phyloP scores from a whole-genome alignment of 1,140 invertebrate genomes.

The Euglossa dilemma region DNA sequence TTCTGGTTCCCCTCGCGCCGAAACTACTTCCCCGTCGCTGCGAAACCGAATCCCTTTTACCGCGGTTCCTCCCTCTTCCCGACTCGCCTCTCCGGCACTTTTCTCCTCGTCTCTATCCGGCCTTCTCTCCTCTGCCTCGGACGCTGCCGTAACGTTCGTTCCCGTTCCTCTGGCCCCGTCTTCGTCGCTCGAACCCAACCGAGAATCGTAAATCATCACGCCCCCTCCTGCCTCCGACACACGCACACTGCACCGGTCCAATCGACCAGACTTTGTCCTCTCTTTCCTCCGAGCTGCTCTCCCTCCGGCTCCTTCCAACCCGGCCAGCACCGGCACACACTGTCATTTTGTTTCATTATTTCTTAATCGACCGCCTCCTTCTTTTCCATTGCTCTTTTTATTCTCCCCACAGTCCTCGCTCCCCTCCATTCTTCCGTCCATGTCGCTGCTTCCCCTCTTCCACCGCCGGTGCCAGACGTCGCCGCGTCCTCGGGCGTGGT shows the following conservation, averaged over 20 bases:
- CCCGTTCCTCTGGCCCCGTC: background rate
- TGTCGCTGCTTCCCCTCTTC: background rate
- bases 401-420: background rate
- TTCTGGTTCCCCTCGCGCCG: background rate
- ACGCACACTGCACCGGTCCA: background rate
- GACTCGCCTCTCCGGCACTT: background rate
- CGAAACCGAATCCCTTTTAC: constrained; percentile 55
- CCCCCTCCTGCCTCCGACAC: constrained; percentile 20
- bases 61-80: background rate
- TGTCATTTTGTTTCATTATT: constrained; percentile 52
- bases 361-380: constrained; percentile 40
- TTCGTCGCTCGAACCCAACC: constrained; percentile 1
- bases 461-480: background rate
- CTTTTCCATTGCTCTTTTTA: constrained; percentile 39
- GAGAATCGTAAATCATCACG: constrained; percentile 57
- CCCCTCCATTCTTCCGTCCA: background rate
- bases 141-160: background rate
- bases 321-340: background rate
- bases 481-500: constrained; percentile 11
- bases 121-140: background rate
- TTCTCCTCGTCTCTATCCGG: background rate
- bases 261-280: constrained; percentile 42
- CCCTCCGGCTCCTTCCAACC: background rate
- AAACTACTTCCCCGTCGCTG: background rate
- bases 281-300: background rate